phyloP scores from a whole-genome alignment of 2,113 vertebrate species.

The Enhydra lutris region DNA sequence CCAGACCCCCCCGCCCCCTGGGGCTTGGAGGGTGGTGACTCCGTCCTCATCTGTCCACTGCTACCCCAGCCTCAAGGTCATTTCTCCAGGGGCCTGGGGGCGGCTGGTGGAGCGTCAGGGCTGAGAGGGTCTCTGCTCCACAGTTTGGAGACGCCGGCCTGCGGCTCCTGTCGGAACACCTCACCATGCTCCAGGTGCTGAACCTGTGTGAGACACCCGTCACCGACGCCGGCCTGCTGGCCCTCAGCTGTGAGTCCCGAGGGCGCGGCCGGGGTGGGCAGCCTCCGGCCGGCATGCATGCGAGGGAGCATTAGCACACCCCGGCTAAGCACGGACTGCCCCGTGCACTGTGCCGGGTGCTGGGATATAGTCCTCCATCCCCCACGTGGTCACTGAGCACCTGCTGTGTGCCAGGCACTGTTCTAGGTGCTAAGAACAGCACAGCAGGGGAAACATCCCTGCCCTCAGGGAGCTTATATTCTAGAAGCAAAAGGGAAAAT shows the following conservation, averaged over 20 bases:
- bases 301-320: too few relatives aligned
- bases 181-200: conserved; percentile 97
- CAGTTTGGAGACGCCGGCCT: conserved; percentile 97
- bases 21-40: neutral
- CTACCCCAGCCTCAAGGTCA: neutral
- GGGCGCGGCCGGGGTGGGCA: rapidly evolving
- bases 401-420: neutral
- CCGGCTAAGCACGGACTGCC: too few relatives aligned
- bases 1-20: rapidly evolving
- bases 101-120: neutral
- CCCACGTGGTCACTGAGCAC: rapidly evolving
- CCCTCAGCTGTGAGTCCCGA: conserved; percentile 94
- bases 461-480: rapidly evolving
- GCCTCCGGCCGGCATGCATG: rapidly evolving
- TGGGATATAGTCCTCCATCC: too few relatives aligned
- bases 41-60: rapidly evolving
- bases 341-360: rapidly evolving
- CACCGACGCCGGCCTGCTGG: conserved; percentile 95
- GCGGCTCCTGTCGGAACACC: conserved; percentile 96
- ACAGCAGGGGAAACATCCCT: rapidly evolving
- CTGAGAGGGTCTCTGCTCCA: neutral
- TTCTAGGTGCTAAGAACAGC: neutral
- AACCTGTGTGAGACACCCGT: conserved; percentile 99
- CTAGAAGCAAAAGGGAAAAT: neutral
- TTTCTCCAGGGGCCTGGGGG: too few relatives aligned